These are phyloP conservation scores for Porites cylindrica DNA, from an alignment of 92 coral and sea anemone species.

Conservation along the genomic window DNA sequence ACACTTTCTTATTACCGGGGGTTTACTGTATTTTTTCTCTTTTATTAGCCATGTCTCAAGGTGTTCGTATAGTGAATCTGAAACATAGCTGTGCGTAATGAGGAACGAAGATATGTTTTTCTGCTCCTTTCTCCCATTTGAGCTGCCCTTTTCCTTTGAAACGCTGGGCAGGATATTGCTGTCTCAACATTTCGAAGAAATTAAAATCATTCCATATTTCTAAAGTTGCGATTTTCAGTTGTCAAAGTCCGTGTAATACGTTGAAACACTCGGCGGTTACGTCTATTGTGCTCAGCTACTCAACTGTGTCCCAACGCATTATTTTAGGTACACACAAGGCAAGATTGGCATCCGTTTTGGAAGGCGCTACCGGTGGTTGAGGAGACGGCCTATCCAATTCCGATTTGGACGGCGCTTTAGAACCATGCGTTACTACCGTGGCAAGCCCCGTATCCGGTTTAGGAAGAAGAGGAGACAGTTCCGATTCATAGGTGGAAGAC, in stretches of 20 bases:
- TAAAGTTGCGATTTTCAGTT: neutral
- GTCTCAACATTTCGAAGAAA: too few relatives aligned
- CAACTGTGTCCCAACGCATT: neutral
- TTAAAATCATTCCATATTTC: neutral
- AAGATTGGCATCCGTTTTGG: conserved; percentile 33
- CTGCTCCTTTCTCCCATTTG: too few relatives aligned
- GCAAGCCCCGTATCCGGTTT: conserved; percentile 32
- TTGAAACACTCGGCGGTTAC: too few relatives aligned
- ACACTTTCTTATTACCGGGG: too few relatives aligned
- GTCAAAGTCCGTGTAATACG: neutral
- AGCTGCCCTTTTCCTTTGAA: too few relatives aligned
- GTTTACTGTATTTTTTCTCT: too few relatives aligned
- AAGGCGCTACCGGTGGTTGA: conserved; percentile 22
- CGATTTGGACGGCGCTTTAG: conserved; percentile 44
- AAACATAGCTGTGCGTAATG: too few relatives aligned
- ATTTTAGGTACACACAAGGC: conserved; percentile 17
- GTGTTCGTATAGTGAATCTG: too few relatives aligned
- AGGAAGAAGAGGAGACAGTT: neutral
- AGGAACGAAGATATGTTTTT: too few relatives aligned
- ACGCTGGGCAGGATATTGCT: too few relatives aligned
- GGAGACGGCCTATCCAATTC: neutral
- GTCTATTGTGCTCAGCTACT: neutral
- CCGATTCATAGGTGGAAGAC: neutral
- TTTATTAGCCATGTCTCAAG: too few relatives aligned
- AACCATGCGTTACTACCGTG: conserved; percentile 28